Conservation (phyloP, 2,113 vertebrate genomes). For the Megaptera novaeangliae region DNA sequence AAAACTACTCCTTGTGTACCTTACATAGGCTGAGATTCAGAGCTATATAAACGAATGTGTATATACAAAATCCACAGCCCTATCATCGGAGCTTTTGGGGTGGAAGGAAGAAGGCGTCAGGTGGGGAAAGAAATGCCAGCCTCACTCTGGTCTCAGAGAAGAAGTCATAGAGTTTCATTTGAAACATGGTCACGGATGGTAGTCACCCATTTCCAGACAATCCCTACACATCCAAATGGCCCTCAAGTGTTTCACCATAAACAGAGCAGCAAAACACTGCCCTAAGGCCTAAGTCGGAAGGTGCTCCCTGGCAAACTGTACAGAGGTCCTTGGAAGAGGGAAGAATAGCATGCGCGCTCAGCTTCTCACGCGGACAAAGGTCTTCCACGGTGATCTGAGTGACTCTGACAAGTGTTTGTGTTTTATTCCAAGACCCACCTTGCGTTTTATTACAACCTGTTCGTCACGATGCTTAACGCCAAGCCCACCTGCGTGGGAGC, state of each 20-base stretch:
- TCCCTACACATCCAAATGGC: neutral
- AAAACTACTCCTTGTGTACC: neutral
- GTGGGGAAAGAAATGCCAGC: neutral
- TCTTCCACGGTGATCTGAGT: neutral
- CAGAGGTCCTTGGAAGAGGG: neutral
- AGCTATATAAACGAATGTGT: neutral
- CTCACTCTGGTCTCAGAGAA: neutral
- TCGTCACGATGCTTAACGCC: neutral
- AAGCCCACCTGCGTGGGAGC: neutral
- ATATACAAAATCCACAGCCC: neutral
- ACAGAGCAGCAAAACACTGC: neutral
- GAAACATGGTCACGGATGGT: neutral
- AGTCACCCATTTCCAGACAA: neutral
- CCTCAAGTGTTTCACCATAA: neutral
- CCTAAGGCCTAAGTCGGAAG: neutral
- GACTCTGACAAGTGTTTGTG: neutral
- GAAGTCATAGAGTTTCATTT: neutral
- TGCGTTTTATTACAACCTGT: neutral
- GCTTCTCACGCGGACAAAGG: neutral
- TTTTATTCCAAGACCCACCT: neutral
- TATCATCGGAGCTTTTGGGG: rapidly evolving
- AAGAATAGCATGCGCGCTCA: rapidly evolving
- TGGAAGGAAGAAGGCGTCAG: rapidly evolving
- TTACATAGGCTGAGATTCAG: neutral
- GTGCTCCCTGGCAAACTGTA: neutral